Base-by-base conservation (phyloP, 2,113 vertebrate species). In the Glareola pratincola region DNA sequence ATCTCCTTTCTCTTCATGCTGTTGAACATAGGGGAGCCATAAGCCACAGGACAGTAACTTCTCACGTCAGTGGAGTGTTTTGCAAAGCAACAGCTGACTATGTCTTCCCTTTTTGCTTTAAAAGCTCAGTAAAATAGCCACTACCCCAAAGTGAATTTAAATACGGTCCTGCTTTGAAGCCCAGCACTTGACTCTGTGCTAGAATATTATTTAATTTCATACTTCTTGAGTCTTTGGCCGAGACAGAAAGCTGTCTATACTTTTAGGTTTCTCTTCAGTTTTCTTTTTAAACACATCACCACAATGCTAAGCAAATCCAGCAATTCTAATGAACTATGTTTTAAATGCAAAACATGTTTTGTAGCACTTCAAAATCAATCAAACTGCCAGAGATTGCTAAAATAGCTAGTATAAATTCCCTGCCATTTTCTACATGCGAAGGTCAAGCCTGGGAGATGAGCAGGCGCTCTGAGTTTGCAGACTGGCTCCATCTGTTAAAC, bases 301-400 rank as follows among this genome's bases (percentile, higher is more conserved):
- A 9, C 34, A 36, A 39, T 20, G 43, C 34, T 71, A 72, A 94
- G 39, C 23, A 87, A 75, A 45, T 30, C 59, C 10, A 63, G 68
- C 2, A 4, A 37, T 66, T 84, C 17, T 91, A 90, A 85, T 75
- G 47, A 72, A 68, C 53, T 84, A 59, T 54, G 39, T 77, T 94
- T 73, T 54, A 88, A 90, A 96, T 63, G 64, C 77, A 96, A 95
- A 96, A 96, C 90, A 96, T 83, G 92, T 85, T 96, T 87, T 88
- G 51, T 47, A 90, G 67, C 71, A 85, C 63, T 79, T 83, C 87
- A 94, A 94, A 94, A 89, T 68, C 85, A 91, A 67, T 67, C 83
- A 85, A 24, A 30, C 69, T 88, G 74, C 54, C 59, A 22, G 71
- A 81, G 80, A 62, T 78, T 66, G 89, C 89, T 90, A 92, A 96